phyloP scores from a whole-genome alignment of 2,888 invertebrate genomes.

The Melanostoma scalare region DNA sequence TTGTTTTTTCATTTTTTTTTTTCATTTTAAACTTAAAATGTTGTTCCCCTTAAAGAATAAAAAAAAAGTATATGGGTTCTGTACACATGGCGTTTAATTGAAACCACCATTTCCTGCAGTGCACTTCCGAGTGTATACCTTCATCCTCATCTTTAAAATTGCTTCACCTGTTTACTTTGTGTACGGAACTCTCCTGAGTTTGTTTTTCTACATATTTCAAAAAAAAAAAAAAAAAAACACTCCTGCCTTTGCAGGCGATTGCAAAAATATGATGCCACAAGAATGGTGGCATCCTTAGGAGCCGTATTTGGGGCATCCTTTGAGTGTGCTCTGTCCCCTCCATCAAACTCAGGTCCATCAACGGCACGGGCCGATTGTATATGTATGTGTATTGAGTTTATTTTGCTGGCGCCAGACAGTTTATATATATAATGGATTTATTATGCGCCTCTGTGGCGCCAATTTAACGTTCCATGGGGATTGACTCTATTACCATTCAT shows the following conservation, averaged over 20 bases:
- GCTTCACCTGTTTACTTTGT: conserved; percentile 69
- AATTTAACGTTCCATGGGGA: conserved; percentile 55
- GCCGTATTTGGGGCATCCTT: conserved; percentile 64
- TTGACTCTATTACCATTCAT: conserved; percentile 38
- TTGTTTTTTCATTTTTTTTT: conserved; percentile 42
- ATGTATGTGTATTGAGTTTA: conserved; percentile 54
- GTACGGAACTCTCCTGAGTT: conserved; percentile 39
- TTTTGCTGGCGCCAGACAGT: conserved; percentile 69
- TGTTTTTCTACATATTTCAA: conserved; percentile 49
- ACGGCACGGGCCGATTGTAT: background rate
- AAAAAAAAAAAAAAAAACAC: background rate
- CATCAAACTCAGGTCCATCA: background rate
- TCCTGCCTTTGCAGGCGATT: conserved; percentile 14
- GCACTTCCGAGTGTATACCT: conserved; percentile 30
- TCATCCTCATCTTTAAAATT: conserved; percentile 38
- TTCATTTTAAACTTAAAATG: conserved; percentile 1
- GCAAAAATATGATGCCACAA: conserved; percentile 60
- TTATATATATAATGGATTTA: conserved; percentile 65
- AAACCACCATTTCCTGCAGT: conserved; percentile 44
- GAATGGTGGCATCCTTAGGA: conserved; percentile 53
- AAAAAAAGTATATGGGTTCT: conserved; percentile 28
- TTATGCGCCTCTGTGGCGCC: conserved; percentile 73
- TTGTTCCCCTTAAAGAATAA: conserved; percentile 36
- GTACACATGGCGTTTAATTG: conserved; percentile 46
- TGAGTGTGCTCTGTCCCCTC: conserved; percentile 21